Base-by-base conservation (phyloP, 2,797 vertebrate genomes). In the Choloepus didactylus region DNA sequence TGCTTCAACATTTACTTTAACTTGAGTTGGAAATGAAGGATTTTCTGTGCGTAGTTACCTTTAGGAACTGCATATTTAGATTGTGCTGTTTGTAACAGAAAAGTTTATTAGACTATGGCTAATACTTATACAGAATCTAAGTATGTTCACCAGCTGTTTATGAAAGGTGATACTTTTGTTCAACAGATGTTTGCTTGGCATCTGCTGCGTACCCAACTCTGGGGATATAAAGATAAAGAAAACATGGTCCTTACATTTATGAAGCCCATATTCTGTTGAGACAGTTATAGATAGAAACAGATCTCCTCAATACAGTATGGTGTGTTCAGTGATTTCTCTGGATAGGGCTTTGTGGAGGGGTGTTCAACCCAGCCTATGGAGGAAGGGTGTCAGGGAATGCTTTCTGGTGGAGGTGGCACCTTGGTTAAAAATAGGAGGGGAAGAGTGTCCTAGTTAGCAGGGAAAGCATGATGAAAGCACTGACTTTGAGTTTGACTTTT, bases 1-100 rank as follows among this genome's bases (percentile, higher is more conserved):
- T 91, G 73, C 12, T 97, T 96, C 86, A 86, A 79, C 87, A 73
- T 93, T 93, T 95, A 83, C 67, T 76, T 82, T 80, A 54, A 70
- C 29, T 89, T 94, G 12, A 27, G 75, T 94, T 95, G 0, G 87
- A 94, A 70, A 51, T 51, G 75, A 31, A 67, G 11, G 8, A 60
- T 54, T 96, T 96, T 73, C 41, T 91, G 11, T 92, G 9, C 44
- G 4, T 87, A 46, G 51, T 82, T 92, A 75, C 7, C 56, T 95
- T 70, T n/a, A 87, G 73, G 38, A 83, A 82, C 80, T 95, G 18
- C n/a, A 23, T 93, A 81, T 83, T 15, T 46, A 79, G 25, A 86
- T 16, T 94, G 46, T 62, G 38, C 66, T 66, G 81, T 15, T 81
- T 94, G 15, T 41, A 77, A 49, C 67, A 81, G 35, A 93, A 79